A percentile compares a stretch with the other conserved stretches of the same genome.
Evolutionary conservation across 1,140 invertebrate genomes (phyloP).

Genomic region (Trichonephila clavipes): DNA sequence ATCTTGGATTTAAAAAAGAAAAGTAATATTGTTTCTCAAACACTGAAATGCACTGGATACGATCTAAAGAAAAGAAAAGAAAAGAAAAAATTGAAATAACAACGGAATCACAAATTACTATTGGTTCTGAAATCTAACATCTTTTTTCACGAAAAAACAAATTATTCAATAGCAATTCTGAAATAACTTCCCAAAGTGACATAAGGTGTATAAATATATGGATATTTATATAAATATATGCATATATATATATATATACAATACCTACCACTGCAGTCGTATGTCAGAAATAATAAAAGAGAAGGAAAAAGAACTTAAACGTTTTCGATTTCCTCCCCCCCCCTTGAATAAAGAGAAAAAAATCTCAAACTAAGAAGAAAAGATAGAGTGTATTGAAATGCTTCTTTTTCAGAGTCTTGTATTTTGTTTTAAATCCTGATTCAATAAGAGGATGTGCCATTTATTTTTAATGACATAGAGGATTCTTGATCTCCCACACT

Average conservation of each 20-base stretch:
- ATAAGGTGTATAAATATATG: not conserved
- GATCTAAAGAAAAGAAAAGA: not conserved
- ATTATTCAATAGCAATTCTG: constrained; percentile 55
- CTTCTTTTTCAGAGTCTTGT: constrained; percentile 19
- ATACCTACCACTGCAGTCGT: not conserved
- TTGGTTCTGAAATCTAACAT: constrained; percentile 26
- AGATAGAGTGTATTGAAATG: constrained; percentile 38
- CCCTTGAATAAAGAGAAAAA: not conserved
- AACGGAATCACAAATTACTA: constrained; percentile 56
- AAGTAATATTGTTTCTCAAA: not conserved
- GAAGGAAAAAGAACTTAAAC: constrained; percentile 41
- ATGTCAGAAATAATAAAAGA: constrained; percentile 53
- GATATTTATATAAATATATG: not conserved
- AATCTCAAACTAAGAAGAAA: not conserved
- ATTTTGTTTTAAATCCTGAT: constrained; percentile 65
- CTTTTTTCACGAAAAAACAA: constrained; percentile 10
- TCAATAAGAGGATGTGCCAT: constrained; percentile 49
- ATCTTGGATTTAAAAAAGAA: not conserved
- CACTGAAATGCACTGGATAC: not conserved
- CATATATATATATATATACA: not conserved
- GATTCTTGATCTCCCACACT: not conserved
- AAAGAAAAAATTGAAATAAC: not conserved
- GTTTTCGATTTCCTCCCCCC: constrained; percentile 19
- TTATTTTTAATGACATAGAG: constrained; percentile 56
- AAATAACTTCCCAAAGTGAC: constrained; percentile 29